Evolutionary conservation across 2,888 invertebrate genomes (phyloP), one percentile per base, ranked within the genome.

Genomic region (Noctuana brunneofusca): DNA sequence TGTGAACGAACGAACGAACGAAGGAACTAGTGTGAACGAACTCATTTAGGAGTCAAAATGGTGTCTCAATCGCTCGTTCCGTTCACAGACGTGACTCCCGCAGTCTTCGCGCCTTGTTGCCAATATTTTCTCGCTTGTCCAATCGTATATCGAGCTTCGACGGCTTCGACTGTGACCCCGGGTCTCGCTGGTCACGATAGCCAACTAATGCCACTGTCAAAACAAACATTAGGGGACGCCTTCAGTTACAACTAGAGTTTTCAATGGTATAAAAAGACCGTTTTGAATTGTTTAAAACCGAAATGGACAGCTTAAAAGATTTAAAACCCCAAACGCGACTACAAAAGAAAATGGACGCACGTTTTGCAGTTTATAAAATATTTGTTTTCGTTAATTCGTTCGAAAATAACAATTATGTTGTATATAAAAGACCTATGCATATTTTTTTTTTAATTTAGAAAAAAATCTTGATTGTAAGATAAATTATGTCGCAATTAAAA

Each of bases 1-100:
- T 56, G 69, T 60, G 59, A 60, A 60, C 53, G 59, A 60, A 53
- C 59, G 59, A 58, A 49, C 46, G 50, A 30, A 54, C 54, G 41
- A n/a, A 56, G 59, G 52, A 43, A 48, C 56, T 68, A 69, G 82
- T 83, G 86, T 86, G 83, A 89, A 89, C 80, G 88, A 89, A 87
- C 89, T 87, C 89, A 84, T 87, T 89, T 87, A 85, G 79, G 79
- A 84, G 81, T 86, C 84, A 75, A 83, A 86, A 87, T 83, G 80
- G 74, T 83, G 79, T 81, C 62, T 59, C 38, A 41, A 55, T 55
- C 55, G 53, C 78, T 78, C 76, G 63, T 66, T 68, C 76, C 73
- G 75, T 77, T 76, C 72, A 75, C 79, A 63, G 81, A 84, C 86
- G 86, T 84, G 86, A 85, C 80, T 80, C 49, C 55, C 49, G 65